Conservation (phyloP, 2,797 vertebrate genomes). For the Rhinichthys osculus region DNA sequence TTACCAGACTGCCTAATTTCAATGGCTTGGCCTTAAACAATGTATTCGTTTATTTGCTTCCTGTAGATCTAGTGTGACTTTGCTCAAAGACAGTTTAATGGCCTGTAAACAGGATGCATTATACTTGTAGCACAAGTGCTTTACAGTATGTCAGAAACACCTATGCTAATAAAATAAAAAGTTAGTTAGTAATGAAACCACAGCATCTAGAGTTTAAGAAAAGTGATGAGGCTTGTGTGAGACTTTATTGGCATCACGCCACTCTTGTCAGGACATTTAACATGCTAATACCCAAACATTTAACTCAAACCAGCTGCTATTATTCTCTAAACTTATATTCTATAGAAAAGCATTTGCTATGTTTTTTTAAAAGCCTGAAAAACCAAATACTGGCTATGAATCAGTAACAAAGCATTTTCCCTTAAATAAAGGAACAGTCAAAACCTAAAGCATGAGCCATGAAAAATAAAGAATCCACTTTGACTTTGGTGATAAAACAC, state of each 20-base stretch:
- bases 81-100: neutral
- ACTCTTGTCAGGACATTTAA: constrained; percentile 31
- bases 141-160: constrained; percentile 19
- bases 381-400: neutral
- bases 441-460: neutral
- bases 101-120: constrained; percentile 13
- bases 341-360: neutral
- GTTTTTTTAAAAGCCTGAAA: neutral
- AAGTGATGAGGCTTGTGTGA: constrained; percentile 31
- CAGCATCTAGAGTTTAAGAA: neutral
- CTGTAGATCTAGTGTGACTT: constrained; percentile 6
- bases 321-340: neutral
- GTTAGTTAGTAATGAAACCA: neutral
- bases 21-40: constrained; percentile 23
- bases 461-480: neutral
- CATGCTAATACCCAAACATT: constrained; percentile 32
- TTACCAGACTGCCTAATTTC: neutral
- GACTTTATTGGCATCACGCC: constrained; percentile 16
- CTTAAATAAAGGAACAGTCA: constrained; percentile 1
- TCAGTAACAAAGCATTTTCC: neutral
- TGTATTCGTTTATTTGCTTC: constrained; percentile 10
- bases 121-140: neutral
- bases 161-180: constrained; percentile 14
- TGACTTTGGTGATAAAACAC: neutral
- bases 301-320: constrained; percentile 19